These are phyloP conservation scores for Nomada fucata DNA, from an alignment of 2,888 invertebrate species.

Conservation along the genomic window DNA sequence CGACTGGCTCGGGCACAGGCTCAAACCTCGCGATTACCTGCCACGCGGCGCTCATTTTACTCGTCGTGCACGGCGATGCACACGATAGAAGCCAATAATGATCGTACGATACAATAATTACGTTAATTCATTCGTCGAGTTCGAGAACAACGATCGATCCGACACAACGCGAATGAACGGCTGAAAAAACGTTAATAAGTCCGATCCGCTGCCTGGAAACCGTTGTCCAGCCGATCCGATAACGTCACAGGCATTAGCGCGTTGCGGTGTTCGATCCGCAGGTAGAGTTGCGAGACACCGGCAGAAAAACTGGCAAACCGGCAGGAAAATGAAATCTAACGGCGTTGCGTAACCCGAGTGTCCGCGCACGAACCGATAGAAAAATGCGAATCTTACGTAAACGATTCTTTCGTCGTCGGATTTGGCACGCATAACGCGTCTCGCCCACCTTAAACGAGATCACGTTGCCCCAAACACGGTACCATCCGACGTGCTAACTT, in stretches of 20 bases:
- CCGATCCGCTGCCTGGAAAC: constrained; percentile 9
- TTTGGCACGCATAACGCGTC: constrained; percentile 30
- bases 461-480: constrained; percentile 27
- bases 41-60: constrained; percentile 40
- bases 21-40: constrained; percentile 23
- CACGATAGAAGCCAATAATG: constrained; percentile 25
- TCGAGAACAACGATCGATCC: constrained; percentile 11
- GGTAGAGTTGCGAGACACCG: not conserved
- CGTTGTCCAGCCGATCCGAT: constrained; percentile 8
- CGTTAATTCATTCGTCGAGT: constrained; percentile 24
- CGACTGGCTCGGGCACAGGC: constrained; percentile 16
- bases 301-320: too few relatives aligned
- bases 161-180: not conserved
- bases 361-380: not conserved
- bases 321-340: constrained; percentile 32
- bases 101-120: constrained; percentile 13
- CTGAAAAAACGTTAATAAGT: not conserved
- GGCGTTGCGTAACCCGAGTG: constrained; percentile 22
- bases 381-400: constrained; percentile 50
- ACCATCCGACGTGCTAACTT: constrained; percentile 31
- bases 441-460: constrained; percentile 23
- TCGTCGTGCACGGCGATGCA: constrained; percentile 15
- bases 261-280: not conserved
- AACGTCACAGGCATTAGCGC: not conserved
- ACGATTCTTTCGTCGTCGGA: constrained; percentile 7